Base-by-base conservation (phyloP, 2,888 invertebrate species). In the Euplexia lucipara region DNA sequence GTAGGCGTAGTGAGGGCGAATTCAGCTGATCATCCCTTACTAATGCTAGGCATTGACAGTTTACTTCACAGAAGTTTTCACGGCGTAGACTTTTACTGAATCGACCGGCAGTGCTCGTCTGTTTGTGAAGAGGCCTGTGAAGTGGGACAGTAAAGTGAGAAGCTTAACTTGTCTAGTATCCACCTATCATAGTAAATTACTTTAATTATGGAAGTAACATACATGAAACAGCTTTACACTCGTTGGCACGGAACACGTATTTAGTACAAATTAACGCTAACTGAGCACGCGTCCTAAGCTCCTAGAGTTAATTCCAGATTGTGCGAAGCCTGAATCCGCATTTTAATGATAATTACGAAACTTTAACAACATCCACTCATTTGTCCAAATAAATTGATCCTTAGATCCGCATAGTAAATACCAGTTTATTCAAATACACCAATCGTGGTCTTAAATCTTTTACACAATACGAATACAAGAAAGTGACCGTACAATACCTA, bases 371-470 rank as follows among this genome's bases (percentile, higher is more conserved):
- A 44, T 42, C 32, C 22, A 51, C 62, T 54, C 48, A 77, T 79
- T 67, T 75, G 71, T 67, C 44, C 51, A 53, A 59, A 75, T 75
- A 58, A 58, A 78, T 20, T 32, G 16, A 66, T 70, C 60, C 48
- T 79, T 18, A 54, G 35, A 70, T 53, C 49, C 39, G 76, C 77
- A 75, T 75, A 60, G 52, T 63, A 76, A 78, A 70, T 34, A 61
- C 42, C n/a, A 53, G 44, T 67, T 75, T 66, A 75, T 79, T 75
- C 44, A 64, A 75, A 77, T 62, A 47, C 14, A 37, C 57, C 42
- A 72, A 60, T 67, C 68, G 16, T 35, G 44, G 22, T 59, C 39
- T 72, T 52, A 44, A 78, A 77, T 73, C 47, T 42, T 57, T 77
- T 41, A 48, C 67, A 65, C 58, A 59, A 68, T 60, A 41, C 35